A percentile compares a stretch with the other conserved stretches of the same genome.
Conservation (phyloP, 37 sponge, comb jelly and placozoan genomes). For the Ianthella basta region DNA sequence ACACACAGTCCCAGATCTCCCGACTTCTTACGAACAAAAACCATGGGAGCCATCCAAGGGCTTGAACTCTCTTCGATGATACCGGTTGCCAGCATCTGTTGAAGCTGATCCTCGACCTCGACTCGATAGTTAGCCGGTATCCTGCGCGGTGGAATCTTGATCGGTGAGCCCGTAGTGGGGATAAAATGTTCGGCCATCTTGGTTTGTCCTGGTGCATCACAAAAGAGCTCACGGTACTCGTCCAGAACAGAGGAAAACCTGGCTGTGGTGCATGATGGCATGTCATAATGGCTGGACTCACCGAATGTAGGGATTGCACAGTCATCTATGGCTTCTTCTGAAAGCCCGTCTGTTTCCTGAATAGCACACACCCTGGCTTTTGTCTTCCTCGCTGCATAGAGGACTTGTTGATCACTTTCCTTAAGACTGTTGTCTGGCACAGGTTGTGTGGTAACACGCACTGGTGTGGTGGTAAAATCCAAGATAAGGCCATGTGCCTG, state of each 20-base stretch:
- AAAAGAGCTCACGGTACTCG: conserved; percentile 1
- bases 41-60: conserved; percentile 56
- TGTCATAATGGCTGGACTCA: conserved; percentile 9
- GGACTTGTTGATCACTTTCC: neutral
- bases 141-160: conserved; percentile 58
- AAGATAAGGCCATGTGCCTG: conserved; percentile 38
- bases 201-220: neutral
- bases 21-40: conserved; percentile 51
- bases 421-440: neutral
- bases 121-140: conserved; percentile 58
- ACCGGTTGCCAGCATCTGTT: conserved; percentile 47
- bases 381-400: conserved; percentile 12
- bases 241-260: conserved; percentile 1
- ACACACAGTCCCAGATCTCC: conserved; percentile 46
- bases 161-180: conserved; percentile 33
- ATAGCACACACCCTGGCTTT: conserved; percentile 20
- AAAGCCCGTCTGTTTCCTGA: neutral
- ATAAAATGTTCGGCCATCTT: conserved; percentile 16
- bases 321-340: neutral
- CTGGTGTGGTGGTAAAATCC: conserved; percentile 50
- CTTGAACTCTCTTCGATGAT: conserved; percentile 34
- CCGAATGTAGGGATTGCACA: conserved; percentile 16
- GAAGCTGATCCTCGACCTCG: conserved; percentile 59
- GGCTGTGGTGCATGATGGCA: conserved; percentile 15
- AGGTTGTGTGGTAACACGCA: conserved; percentile 17